Percentiles rank a stretch among this genome's conserved stretches.
Conservation (phyloP, 2,888 invertebrate genomes). For the Liodrosophila aerea region DNA sequence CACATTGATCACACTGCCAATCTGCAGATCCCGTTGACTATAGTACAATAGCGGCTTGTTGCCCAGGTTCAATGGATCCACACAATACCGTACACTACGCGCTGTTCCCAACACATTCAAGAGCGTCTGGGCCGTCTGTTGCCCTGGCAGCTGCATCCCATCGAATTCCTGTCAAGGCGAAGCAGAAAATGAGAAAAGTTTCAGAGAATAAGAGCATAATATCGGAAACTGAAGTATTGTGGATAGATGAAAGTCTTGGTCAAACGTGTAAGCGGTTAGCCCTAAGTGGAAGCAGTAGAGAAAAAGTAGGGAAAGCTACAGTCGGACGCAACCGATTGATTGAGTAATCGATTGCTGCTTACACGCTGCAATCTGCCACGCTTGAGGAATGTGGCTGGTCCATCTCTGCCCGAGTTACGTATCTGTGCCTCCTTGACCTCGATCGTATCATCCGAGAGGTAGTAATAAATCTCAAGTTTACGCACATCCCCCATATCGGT, state of each 20-base stretch:
- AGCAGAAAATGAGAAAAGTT: neutral
- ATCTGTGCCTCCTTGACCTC: conserved; percentile 90
- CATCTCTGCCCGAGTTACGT: conserved; percentile 88
- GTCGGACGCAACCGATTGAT: too few species aligned
- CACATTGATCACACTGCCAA: conserved; percentile 91
- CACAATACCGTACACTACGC: conserved; percentile 84
- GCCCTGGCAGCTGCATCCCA: conserved; percentile 83
- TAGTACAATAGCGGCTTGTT: conserved; percentile 80
- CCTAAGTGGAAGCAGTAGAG: too few species aligned
- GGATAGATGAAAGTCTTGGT: neutral
- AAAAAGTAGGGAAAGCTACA: too few species aligned
- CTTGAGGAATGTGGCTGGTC: conserved; percentile 88
- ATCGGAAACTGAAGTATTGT: too few species aligned
- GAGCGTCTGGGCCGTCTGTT: conserved; percentile 83
- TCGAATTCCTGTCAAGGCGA: conserved; percentile 70
- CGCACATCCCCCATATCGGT: conserved; percentile 90
- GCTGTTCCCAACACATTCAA: conserved; percentile 86
- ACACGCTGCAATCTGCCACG: conserved; percentile 91
- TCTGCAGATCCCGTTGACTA: conserved; percentile 87
- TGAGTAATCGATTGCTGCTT: conserved; percentile 48
- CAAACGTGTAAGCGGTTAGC: neutral
- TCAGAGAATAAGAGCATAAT: neutral
- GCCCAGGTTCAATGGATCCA: conserved; percentile 85
- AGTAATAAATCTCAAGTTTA: conserved; percentile 91
- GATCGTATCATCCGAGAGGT: conserved; percentile 93